phyloP scores from a whole-genome alignment of 2,797 vertebrate species.

The Glyptemys insculpta region DNA sequence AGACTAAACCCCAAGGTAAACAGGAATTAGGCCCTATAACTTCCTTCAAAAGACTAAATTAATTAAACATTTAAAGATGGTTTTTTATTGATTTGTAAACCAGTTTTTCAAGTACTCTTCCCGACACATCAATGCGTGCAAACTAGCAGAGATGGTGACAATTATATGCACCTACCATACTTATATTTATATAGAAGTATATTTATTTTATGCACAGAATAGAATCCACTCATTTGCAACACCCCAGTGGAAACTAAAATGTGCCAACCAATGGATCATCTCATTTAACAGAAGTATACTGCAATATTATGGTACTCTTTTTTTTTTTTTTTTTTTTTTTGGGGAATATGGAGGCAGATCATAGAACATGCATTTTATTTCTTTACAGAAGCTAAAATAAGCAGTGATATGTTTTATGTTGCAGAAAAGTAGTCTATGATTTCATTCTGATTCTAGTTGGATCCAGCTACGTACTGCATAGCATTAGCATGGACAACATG shows the following conservation, averaged over 20 bases:
- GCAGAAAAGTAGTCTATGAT: constrained; percentile 51
- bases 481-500: background rate
- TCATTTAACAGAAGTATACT: background rate
- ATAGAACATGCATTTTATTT: constrained; percentile 6
- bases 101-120: background rate
- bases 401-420: constrained; percentile 20
- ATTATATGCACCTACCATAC: background rate
- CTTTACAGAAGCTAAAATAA: constrained; percentile 46
- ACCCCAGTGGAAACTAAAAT: background rate
- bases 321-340: too few species aligned
- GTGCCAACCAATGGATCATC: constrained; percentile 16
- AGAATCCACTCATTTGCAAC: background rate
- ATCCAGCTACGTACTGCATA: background rate
- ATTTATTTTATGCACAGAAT: background rate
- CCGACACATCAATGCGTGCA: rapidly evolving
- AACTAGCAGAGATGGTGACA: background rate
- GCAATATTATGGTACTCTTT: background rate
- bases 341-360: background rate
- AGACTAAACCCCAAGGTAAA: background rate
- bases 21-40: background rate
- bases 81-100: background rate
- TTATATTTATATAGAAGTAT: background rate
- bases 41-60: constrained; percentile 39
- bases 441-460: background rate
- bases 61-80: background rate